These are phyloP conservation scores for Nyctereutes procyonoides DNA, from an alignment of 2,113 vertebrate species.

Conservation along the genomic window DNA sequence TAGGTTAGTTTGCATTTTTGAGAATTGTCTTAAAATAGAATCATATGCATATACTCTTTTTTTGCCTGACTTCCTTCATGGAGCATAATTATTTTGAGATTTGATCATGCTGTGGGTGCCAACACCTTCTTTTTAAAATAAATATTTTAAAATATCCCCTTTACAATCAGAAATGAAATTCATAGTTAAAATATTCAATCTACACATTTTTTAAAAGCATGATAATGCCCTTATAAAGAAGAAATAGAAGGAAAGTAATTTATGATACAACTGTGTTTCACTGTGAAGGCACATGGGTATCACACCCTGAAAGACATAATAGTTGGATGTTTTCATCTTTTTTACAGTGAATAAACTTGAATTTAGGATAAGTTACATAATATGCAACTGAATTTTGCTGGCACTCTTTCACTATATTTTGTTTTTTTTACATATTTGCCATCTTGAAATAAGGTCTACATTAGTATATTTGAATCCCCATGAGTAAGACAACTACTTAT, in stretches of 20 bases:
- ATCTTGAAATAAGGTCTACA: constrained; percentile 9
- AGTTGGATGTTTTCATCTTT: not conserved
- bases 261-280: not conserved
- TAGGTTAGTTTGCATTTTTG: constrained; percentile 29
- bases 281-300: not conserved
- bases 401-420: not conserved
- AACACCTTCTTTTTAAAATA: not conserved
- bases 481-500: not conserved
- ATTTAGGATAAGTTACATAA: not conserved
- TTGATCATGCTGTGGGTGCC: not conserved
- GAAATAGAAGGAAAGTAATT: constrained; percentile 35
- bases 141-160: not conserved
- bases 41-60: not conserved
- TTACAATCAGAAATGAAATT: constrained; percentile 20
- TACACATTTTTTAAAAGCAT: not conserved
- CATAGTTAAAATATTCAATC: constrained; percentile 50
- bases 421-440: not conserved
- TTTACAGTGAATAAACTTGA: not conserved
- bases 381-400: not conserved
- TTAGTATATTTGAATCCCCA: not conserved
- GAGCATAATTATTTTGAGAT: not conserved
- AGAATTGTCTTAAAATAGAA: constrained; percentile 4
- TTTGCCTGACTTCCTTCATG: constrained; percentile 23
- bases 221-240: not conserved
- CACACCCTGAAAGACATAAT: not conserved